These are phyloP conservation scores for Microchrysa polita DNA, from an alignment of 2,888 invertebrate genomes.

Conservation along the genomic window DNA sequence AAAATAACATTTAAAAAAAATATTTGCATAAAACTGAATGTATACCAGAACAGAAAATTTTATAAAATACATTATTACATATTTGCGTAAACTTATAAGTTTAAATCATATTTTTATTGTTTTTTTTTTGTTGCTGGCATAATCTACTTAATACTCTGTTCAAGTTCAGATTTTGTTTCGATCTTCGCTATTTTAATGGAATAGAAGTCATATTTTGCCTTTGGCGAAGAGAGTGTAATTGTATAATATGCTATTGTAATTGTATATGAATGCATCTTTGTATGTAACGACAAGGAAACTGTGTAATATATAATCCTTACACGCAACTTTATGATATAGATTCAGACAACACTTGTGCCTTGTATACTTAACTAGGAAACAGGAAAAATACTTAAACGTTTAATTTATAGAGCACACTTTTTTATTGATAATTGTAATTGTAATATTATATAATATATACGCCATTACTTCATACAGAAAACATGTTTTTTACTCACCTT, in stretches of 20 bases:
- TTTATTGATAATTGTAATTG: slow-evolving; percentile 45
- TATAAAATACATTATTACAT: no score
- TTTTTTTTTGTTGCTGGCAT: no score
- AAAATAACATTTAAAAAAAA: no score
- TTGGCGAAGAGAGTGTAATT: neutral
- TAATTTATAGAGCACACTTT: slow-evolving; percentile 45
- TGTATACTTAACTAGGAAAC: slow-evolving; percentile 48
- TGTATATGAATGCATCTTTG: slow-evolving; percentile 1
- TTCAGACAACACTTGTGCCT: slow-evolving; percentile 44
- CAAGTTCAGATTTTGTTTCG: no score
- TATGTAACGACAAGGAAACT: slow-evolving; percentile 8
- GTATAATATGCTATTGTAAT: neutral
- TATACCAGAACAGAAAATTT: no score
- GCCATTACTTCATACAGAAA: slow-evolving; percentile 19
- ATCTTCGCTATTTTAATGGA: no score
- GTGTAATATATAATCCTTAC: neutral
- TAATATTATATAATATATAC: slow-evolving; percentile 41
- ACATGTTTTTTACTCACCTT: no score
- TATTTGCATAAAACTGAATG: no score
- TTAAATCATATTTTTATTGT: no score
- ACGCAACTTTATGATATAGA: slow-evolving; percentile 17
- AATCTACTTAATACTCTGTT: no score
- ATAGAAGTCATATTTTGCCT: neutral
- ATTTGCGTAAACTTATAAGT: no score
- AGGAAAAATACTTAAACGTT: slow-evolving; percentile 32